These are phyloP conservation scores for Hyposoter didymator DNA, from an alignment of 2,888 invertebrate genomes.

Conservation along the genomic window DNA sequence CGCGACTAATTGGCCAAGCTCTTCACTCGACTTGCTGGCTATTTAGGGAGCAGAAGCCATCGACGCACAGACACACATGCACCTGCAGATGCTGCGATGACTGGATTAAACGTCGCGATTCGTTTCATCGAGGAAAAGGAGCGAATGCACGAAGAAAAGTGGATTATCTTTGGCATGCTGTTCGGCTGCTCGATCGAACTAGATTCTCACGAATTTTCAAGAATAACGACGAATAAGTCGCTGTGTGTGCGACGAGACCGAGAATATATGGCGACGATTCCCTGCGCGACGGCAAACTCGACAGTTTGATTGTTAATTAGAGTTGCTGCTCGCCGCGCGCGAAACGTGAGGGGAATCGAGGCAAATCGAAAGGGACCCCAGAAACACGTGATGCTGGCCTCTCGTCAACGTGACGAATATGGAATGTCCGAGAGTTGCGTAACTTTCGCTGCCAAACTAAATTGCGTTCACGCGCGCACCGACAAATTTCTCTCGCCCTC, in stretches of 20 bases:
- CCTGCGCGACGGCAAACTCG: slow-evolving; percentile 4
- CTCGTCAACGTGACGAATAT: slow-evolving; percentile 15
- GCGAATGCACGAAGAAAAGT: neutral
- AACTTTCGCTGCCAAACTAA: slow-evolving; percentile 7
- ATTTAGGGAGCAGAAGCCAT: neutral
- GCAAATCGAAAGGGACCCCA: neutral
- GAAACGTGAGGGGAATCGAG: slow-evolving; percentile 6
- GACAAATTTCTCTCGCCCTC: neutral
- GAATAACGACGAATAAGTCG: neutral
- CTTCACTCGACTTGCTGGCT: slow-evolving; percentile 18
- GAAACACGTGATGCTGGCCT: neutral
- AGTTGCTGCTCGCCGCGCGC: slow-evolving; percentile 27
- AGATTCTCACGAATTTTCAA: neutral
- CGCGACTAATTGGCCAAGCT: slow-evolving; percentile 44
- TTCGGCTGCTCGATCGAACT: neutral
- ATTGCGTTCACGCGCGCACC: slow-evolving; percentile 1
- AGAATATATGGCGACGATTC: neutral
- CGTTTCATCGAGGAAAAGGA: neutral
- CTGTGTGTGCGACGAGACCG: neutral
- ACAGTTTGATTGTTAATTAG: slow-evolving; percentile 61
- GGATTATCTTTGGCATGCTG: neutral
- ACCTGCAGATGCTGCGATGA: too few relatives aligned
- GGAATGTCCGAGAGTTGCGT: slow-evolving; percentile 17
- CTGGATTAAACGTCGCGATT: slow-evolving; percentile 15
- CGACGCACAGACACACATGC: neutral